Evolutionary conservation across 2,888 invertebrate genomes (phyloP).

Genomic region (Eupithecia exiguata): DNA sequence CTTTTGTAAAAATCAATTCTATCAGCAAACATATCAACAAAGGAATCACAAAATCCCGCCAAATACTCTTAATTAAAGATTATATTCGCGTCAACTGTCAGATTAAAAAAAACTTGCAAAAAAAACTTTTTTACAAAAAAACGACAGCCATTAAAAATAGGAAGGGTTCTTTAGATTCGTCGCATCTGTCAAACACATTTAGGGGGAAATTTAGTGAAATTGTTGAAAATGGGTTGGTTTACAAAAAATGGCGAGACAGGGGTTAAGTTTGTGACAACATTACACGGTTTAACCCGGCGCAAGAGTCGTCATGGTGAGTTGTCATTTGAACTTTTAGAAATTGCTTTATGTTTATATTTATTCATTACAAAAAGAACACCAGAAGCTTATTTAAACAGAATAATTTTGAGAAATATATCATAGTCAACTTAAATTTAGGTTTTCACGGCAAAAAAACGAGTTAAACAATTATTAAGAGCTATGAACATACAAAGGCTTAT

Average conservation of each 20-base stretch:
- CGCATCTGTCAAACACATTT: slow-evolving; percentile 74
- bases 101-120: slow-evolving; percentile 68
- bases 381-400: too few species aligned
- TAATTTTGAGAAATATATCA: too few species aligned
- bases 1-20: slow-evolving; percentile 74
- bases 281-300: slow-evolving; percentile 64
- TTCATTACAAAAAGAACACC: too few species aligned
- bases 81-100: slow-evolving; percentile 83
- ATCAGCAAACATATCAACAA: slow-evolving; percentile 55
- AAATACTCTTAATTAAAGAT: slow-evolving; percentile 82
- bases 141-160: slow-evolving; percentile 79
- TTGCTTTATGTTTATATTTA: too few species aligned
- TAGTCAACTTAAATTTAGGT: too few species aligned
- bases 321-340: slow-evolving; percentile 51
- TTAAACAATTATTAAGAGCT: too few species aligned
- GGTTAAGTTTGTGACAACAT: slow-evolving; percentile 60
- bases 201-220: slow-evolving; percentile 73
- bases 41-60: slow-evolving; percentile 55
- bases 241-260: slow-evolving; percentile 73
- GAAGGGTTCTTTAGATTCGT: slow-evolving; percentile 62
- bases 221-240: slow-evolving; percentile 82
- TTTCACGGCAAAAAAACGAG: too few species aligned
- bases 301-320: slow-evolving; percentile 54
- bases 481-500: too few species aligned
- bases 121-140: slow-evolving; percentile 56